Conservation (phyloP, 2,888 invertebrate species). For the Unio pictorum region DNA sequence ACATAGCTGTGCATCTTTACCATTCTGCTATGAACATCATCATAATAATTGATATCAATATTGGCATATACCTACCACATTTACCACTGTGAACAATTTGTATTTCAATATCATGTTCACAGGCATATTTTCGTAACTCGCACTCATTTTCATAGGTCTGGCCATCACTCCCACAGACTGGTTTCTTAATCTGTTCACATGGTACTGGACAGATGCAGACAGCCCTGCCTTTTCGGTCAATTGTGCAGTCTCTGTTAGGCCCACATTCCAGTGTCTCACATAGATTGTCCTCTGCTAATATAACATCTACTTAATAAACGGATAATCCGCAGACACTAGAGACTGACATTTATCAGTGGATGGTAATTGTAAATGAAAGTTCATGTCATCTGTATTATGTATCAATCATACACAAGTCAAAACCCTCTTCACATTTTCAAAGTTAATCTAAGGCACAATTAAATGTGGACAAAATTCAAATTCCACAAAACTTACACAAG, state of each 20-base stretch:
- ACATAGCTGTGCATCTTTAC: no score
- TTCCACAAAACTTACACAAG: no score
- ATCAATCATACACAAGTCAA: no score
- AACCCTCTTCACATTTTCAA: no score
- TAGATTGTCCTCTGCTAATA: constrained; percentile 83
- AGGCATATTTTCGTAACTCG: constrained; percentile 80
- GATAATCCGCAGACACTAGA: no score
- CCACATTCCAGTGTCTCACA: constrained; percentile 86
- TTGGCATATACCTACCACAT: constrained; percentile 81
- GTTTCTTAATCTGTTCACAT: constrained; percentile 79
- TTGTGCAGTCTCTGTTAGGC: constrained; percentile 84
- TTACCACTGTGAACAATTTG: constrained; percentile 85
- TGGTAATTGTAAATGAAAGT: no score
- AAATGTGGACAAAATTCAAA: no score
- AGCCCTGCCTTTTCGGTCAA: constrained; percentile 86
- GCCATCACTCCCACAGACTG: constrained; percentile 77
- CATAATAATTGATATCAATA: background rate
- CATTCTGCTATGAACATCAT: background rate
- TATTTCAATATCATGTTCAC: constrained; percentile 81
- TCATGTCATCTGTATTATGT: no score
- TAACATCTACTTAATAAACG: no score
- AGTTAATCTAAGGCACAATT: no score
- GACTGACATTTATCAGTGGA: no score
- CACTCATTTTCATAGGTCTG: constrained; percentile 84
- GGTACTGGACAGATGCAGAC: constrained; percentile 89